phyloP scores from a whole-genome alignment of 2,113 vertebrate genomes.

The Ovibos moschatus region DNA sequence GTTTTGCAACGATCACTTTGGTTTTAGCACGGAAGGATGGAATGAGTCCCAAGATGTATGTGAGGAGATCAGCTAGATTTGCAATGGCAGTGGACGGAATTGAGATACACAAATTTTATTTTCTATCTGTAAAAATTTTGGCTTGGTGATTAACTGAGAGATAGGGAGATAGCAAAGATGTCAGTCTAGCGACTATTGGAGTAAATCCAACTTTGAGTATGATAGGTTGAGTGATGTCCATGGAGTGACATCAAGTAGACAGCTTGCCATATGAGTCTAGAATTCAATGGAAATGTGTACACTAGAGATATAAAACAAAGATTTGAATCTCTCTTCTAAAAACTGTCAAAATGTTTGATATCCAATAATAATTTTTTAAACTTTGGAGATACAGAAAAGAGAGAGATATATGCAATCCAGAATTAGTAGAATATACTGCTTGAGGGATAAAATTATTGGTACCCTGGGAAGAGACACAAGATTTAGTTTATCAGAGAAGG shows the following conservation, averaged over 20 bases:
- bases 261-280: neutral
- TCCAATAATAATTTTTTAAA: neutral
- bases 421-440: neutral
- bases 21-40: neutral
- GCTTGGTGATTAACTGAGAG: neutral
- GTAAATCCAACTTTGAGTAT: neutral
- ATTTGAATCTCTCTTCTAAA: neutral
- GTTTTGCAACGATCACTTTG: neutral
- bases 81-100: neutral
- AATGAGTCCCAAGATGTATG: neutral
- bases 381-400: neutral
- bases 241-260: neutral
- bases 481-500: neutral
- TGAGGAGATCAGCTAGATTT: neutral
- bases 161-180: neutral
- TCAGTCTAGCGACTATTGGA: neutral
- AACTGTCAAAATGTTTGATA: neutral
- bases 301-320: neutral
- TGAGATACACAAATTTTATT: neutral
- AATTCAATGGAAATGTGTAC: neutral
- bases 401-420: neutral
- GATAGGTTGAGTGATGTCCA: neutral
- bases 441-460: neutral
- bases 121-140: neutral
- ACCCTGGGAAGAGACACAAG: neutral